phyloP scores from a whole-genome alignment of 1,140 invertebrate species.

The Drosophila eugracilis region DNA sequence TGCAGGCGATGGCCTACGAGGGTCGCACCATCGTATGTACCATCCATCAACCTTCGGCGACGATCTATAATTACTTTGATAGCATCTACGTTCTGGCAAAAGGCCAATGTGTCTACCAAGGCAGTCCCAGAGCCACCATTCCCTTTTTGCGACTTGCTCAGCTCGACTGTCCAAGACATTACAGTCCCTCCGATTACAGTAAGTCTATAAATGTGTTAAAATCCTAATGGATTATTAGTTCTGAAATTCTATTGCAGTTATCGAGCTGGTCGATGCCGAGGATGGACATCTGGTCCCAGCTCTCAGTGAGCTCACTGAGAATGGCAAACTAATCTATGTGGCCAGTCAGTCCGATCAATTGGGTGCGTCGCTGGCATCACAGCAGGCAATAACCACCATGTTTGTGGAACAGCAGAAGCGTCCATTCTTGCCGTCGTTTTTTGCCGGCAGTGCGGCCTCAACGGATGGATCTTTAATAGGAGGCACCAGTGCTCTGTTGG shows the following conservation, averaged over 20 bases:
- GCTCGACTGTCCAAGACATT: conserved; percentile 90
- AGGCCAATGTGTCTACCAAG: conserved; percentile 91
- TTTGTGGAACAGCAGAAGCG: conserved; percentile 77
- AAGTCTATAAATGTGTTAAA: no score
- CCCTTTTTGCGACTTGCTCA: conserved; percentile 89
- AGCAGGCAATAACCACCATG: conserved; percentile 73
- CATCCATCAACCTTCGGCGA: conserved; percentile 93
- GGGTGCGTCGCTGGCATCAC: conserved; percentile 34
- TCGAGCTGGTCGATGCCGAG: conserved; percentile 85
- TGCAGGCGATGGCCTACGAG: conserved; percentile 88
- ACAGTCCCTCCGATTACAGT: conserved; percentile 94
- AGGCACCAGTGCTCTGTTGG: conserved; percentile 61
- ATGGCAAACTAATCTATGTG: conserved; percentile 84
- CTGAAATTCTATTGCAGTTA: conserved; percentile 79
- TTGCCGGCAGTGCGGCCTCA: conserved; percentile 62
- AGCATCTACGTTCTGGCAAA: conserved; percentile 89
- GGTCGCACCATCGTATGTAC: conserved; percentile 92
- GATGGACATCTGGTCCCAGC: conserved; percentile 66
- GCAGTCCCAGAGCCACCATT: conserved; percentile 88
- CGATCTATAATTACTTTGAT: conserved; percentile 95
- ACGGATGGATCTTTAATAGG: conserved; percentile 75
- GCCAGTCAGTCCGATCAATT: conserved; percentile 24
- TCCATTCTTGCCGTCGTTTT: conserved; percentile 57
- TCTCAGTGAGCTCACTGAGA: conserved; percentile 86
- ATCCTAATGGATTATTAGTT: no score